phyloP scores from a whole-genome alignment of 2,113 vertebrate genomes.

The Passerina amoena region DNA sequence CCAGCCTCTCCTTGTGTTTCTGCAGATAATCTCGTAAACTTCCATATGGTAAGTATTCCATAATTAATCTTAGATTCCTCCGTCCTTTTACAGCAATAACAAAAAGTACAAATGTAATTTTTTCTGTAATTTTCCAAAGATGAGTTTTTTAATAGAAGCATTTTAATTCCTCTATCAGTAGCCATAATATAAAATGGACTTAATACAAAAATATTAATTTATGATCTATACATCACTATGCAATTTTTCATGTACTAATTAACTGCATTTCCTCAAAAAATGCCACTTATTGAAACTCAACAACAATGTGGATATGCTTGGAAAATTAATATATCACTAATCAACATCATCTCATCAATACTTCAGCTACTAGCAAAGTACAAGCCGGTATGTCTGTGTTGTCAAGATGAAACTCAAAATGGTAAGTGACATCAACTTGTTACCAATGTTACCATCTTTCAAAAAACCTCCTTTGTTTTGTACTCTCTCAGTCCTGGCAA shows the following conservation, averaged over 20 bases:
- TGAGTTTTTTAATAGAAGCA: not conserved
- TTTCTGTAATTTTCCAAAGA: not conserved
- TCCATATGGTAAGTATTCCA: constrained; percentile 96
- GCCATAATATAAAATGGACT: not conserved
- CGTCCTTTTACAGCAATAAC: constrained; percentile 78
- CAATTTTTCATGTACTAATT: not conserved
- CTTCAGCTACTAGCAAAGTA: not conserved
- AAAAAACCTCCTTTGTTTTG: not conserved
- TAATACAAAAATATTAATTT: not conserved
- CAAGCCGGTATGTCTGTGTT: not conserved
- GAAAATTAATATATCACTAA: not conserved
- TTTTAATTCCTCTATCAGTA: not conserved
- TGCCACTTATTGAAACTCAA: not conserved
- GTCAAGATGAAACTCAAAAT: not conserved
- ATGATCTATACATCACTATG: not conserved
- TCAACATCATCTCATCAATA: not conserved
- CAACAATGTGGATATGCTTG: not conserved
- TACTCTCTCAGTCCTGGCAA: not conserved
- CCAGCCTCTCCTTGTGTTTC: constrained; percentile 91
- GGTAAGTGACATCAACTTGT: not conserved
- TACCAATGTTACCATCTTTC: not conserved
- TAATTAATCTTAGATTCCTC: constrained; percentile 91
- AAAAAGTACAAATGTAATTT: not conserved
- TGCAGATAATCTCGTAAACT: constrained; percentile 96
- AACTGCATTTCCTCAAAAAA: not conserved